A percentile compares a stretch with the other conserved stretches of the same genome.
These are phyloP conservation scores for Trogon surrucura DNA, from an alignment of 2,113 vertebrate species.

Conservation along the genomic window DNA sequence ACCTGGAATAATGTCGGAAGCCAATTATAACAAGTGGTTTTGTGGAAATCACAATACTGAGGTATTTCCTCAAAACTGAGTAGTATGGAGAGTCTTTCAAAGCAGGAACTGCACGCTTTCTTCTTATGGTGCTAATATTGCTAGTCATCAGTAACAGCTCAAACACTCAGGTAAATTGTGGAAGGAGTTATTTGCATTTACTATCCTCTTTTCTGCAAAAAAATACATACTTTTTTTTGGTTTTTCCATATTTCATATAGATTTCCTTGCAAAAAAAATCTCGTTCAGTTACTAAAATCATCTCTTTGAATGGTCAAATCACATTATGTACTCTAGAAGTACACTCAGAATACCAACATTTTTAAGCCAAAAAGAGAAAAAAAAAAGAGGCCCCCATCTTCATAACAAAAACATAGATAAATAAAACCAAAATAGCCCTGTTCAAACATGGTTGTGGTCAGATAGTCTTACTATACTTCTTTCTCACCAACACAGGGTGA, in stretches of 20 bases:
- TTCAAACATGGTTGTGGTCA: constrained; percentile 57
- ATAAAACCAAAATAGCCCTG: not conserved
- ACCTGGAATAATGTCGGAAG: not conserved
- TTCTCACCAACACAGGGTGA: not conserved
- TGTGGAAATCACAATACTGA: not conserved
- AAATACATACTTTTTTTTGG: not conserved
- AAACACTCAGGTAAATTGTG: not conserved
- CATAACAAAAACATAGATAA: not conserved
- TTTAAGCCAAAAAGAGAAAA: not conserved
- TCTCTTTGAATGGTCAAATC: not conserved
- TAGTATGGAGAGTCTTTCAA: not conserved
- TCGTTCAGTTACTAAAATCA: not conserved
- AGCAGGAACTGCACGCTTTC: not conserved
- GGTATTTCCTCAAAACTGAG: not conserved
- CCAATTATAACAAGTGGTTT: not conserved
- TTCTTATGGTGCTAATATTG: not conserved
- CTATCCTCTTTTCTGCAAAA: not conserved
- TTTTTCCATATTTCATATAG: not conserved
- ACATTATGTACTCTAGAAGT: not conserved
- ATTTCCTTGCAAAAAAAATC: not conserved
- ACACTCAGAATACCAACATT: constrained; percentile 2
- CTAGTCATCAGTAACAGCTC: not conserved
- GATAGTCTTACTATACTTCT: not conserved
- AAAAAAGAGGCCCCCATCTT: not conserved
- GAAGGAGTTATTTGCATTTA: not conserved